These are phyloP conservation scores for Chionis minor DNA, from an alignment of 2,113 vertebrate species.

Conservation along the genomic window DNA sequence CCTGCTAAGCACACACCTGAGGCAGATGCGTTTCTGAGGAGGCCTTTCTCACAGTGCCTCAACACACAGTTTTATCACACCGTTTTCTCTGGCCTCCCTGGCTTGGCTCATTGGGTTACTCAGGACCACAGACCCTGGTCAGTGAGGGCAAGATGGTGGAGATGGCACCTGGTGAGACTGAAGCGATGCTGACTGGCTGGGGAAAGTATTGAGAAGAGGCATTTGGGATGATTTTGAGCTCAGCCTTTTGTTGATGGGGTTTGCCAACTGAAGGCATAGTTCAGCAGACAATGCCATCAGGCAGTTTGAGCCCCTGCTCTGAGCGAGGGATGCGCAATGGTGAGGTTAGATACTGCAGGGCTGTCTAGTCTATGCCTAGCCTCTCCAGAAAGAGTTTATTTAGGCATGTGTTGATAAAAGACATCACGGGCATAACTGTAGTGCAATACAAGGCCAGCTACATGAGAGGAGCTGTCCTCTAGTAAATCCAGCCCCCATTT, in stretches of 20 bases:
- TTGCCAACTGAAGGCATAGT: not conserved
- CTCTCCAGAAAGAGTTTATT: not conserved
- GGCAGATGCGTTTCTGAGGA: not conserved
- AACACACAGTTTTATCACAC: not conserved
- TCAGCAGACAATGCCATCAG: not conserved
- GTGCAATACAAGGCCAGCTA: not conserved
- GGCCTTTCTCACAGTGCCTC: not conserved
- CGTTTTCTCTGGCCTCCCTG: not conserved
- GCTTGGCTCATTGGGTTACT: not conserved
- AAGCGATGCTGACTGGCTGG: not conserved
- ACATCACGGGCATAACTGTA: not conserved
- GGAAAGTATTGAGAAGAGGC: not conserved
- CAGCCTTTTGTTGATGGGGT: not conserved
- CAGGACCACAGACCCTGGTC: not conserved
- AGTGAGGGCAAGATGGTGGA: not conserved
- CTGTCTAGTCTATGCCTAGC: not conserved
- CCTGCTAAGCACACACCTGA: not conserved
- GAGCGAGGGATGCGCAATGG: not conserved
- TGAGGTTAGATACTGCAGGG: not conserved
- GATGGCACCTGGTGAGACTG: not conserved
- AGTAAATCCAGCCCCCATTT: not conserved
- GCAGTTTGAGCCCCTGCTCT: not conserved
- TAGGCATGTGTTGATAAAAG: not conserved
- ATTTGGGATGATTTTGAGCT: not conserved
- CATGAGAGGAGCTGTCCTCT: not conserved